Percentiles rank a stretch among this genome's conserved stretches.
Evolutionary conservation across 2,113 vertebrate genomes (phyloP).

Genomic region (Crotalus horridus): DNA sequence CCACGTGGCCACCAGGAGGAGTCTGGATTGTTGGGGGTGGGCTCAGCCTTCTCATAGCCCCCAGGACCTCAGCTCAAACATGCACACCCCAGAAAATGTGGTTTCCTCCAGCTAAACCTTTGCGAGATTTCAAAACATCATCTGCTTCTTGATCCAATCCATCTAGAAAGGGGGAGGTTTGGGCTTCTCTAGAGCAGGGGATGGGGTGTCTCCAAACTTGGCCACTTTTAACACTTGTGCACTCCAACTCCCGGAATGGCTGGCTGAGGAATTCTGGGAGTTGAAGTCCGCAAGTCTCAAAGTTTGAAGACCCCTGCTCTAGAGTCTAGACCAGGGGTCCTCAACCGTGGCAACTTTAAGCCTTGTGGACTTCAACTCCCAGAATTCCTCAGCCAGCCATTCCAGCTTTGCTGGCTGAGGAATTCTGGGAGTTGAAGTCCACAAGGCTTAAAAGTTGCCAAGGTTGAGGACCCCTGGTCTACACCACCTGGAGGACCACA

Average conservation of each 20-base stretch:
- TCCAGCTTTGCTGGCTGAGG: too few species aligned
- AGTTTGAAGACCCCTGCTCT: not conserved
- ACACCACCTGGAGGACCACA: not conserved
- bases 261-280: not conserved
- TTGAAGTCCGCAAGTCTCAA: not conserved
- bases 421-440: not conserved
- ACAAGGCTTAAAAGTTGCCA: not conserved
- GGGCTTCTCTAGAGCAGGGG: too few species aligned
- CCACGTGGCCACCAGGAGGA: too few species aligned
- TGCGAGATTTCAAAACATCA: too few species aligned
- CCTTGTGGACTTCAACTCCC: not conserved
- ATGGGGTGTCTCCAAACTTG: not conserved
- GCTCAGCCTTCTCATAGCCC: too few species aligned
- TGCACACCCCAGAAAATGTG: too few species aligned
- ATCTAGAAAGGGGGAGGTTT: not conserved
- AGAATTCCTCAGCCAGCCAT: not conserved
- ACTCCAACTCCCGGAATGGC: not conserved
- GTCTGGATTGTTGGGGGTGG: too few species aligned
- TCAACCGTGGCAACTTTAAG: not conserved
- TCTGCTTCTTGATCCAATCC: not conserved
- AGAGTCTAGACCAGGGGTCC: not conserved
- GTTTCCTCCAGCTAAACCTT: too few species aligned
- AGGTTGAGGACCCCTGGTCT: not conserved
- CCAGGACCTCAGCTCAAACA: too few species aligned
- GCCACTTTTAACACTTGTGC: not conserved